Conservation (phyloP, 2,113 vertebrate genomes). For the Campylorhamphus procurvoides region DNA sequence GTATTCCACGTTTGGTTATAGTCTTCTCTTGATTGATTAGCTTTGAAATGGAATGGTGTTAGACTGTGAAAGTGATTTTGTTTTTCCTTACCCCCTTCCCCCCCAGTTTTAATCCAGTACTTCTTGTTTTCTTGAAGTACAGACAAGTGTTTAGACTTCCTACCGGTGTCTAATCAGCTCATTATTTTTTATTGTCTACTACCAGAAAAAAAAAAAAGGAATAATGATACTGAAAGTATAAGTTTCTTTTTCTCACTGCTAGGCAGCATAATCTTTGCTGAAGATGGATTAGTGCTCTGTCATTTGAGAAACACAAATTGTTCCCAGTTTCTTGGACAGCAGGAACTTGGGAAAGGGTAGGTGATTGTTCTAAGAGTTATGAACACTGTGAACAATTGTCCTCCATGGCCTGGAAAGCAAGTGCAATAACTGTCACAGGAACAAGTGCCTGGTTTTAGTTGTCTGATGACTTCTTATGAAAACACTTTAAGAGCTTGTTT, state of each 20-base stretch:
- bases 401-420: background rate
- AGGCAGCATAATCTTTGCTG: background rate
- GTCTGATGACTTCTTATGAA: background rate
- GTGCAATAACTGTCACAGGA: background rate
- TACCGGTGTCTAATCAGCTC: rapidly evolving
- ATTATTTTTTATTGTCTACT: background rate
- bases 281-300: background rate
- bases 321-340: background rate
- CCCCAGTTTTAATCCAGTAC: background rate
- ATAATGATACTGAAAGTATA: background rate
- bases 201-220: background rate
- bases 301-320: background rate
- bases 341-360: background rate
- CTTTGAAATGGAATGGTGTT: background rate
- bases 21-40: background rate
- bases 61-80: background rate
- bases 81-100: background rate
- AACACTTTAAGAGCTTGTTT: background rate
- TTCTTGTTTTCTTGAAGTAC: background rate
- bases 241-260: background rate
- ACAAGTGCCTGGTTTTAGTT: background rate
- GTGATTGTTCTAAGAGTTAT: background rate
- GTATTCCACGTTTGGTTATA: background rate
- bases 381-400: background rate
- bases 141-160: background rate